Evolutionary conservation across 2,888 invertebrate species (phyloP), one percentile per base, ranked within the genome.

Genomic region (Aphidius colemani): DNA sequence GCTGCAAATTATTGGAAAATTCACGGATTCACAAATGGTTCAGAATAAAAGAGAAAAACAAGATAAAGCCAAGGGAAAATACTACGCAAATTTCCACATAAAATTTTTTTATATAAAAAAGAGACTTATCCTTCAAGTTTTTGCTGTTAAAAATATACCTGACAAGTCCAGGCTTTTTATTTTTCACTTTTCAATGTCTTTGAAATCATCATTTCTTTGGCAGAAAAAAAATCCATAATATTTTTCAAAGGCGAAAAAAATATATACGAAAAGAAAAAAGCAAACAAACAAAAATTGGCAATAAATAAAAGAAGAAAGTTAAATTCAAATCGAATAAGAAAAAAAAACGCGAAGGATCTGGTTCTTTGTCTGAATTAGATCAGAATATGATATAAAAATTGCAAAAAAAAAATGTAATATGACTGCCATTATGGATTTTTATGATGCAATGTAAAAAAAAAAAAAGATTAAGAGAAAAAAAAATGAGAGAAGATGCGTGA

Each of bases 361-460:
- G 46, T 61, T 61, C 66, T 67, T 67, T 58, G 67, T 65, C 63
- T 67, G 67, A 70, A 71, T 70, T 66, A 70, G 67, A 70, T 65
- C 67, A 61, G 61, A 61, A 63, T 61, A 69, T 70, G 66, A 67
- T 68, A 70, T 69, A 67, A 69, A 66, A 64, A 66, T 56, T 48
- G 53, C 57, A 13, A 61, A 40, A 61, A 63, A 13, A 13, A 13
- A 13, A 13, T 64, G 65, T 71, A 70, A 69, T 71, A 70, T 69
- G 63, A 66, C 68, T 65, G 64, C 69, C 71, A 69, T 71, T 69
- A 69, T 69, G 66, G 68, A 68, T 69, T 68, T 30, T 70, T 67
- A 72, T 69, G 72, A 72, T 68, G 13, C 43, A 71, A 69, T 10
- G 71, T 70, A 69, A 13, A 13, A 13, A 13, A 13, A 30, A 30